Conservation (phyloP, 2,797 vertebrate species). For the Falco rusticolus region DNA sequence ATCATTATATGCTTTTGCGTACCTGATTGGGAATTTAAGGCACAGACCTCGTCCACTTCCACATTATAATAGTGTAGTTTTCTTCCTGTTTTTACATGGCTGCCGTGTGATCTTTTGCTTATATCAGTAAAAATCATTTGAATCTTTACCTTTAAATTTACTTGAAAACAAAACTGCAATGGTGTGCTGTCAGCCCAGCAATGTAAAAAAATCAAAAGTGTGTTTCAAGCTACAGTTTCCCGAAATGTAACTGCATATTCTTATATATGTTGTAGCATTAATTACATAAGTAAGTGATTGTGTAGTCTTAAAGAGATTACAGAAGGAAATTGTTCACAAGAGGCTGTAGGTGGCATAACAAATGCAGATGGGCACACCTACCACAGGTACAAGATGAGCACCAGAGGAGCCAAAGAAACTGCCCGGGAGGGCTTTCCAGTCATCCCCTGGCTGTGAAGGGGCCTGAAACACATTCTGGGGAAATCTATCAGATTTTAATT, state of each 20-base stretch:
- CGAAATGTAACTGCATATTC: neutral
- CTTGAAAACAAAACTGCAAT: neutral
- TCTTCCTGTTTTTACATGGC: conserved; percentile 18
- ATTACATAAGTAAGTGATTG: conserved; percentile 10
- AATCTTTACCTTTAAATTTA: neutral
- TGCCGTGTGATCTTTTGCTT: neutral
- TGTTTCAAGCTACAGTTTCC: neutral
- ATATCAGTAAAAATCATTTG: neutral
- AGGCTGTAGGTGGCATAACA: conserved; percentile 34
- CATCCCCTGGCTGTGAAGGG: neutral
- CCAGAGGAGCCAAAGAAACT: neutral
- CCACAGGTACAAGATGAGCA: neutral
- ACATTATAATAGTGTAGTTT: neutral
- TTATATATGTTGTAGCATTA: neutral
- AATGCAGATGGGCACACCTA: conserved; percentile 9
- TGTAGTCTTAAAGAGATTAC: conserved; percentile 1
- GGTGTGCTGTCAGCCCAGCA: neutral
- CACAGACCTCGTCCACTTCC: neutral
- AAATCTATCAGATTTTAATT: neutral
- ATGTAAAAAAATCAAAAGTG: neutral
- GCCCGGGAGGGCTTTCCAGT: neutral
- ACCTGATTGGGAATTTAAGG: neutral
- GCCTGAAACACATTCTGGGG: neutral
- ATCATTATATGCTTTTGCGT: neutral
- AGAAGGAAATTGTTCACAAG: conserved; percentile 10